These are phyloP conservation scores for Drosophila parabipectinata DNA, from an alignment of 1,140 invertebrate species.

Conservation along the genomic window DNA sequence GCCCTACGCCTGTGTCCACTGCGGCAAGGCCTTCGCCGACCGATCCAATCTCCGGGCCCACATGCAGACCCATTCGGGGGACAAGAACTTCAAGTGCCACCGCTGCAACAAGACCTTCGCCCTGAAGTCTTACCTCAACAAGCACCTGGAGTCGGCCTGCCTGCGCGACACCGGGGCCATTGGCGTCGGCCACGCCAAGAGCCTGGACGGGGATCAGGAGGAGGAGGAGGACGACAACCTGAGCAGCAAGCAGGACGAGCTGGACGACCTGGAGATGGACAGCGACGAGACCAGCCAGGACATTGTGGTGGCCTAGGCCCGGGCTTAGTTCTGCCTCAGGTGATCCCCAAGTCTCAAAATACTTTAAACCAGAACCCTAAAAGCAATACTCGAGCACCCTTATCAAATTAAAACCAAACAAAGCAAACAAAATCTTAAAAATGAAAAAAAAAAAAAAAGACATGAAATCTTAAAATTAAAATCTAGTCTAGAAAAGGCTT, in stretches of 20 bases:
- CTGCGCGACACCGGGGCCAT: conserved; percentile 79
- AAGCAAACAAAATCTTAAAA: conserved; percentile 22
- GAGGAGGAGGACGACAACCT: conserved; percentile 50
- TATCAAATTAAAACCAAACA: conserved; percentile 58
- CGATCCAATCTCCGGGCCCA: conserved; percentile 95
- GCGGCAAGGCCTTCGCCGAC: conserved; percentile 89
- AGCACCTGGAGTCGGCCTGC: conserved; percentile 97
- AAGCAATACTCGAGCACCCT: conserved; percentile 80
- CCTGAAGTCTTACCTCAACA: conserved; percentile 98
- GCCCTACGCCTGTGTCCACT: conserved; percentile 87
- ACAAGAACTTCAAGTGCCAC: conserved; percentile 95
- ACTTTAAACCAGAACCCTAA: conserved; percentile 73
- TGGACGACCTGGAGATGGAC: conserved; percentile 58
- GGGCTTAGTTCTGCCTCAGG: conserved; percentile 10
- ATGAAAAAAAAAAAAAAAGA: conserved; percentile 8
- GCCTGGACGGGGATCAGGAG: conserved; percentile 31
- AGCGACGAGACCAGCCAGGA: conserved; percentile 83
- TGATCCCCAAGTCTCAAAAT: conserved; percentile 3
- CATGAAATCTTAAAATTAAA: conserved; percentile 20
- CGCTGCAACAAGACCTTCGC: conserved; percentile 97
- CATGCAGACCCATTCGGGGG: conserved; percentile 96
- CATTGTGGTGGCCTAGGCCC: conserved; percentile 79
- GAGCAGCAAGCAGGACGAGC: conserved; percentile 47
- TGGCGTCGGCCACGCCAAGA: conserved; percentile 31
- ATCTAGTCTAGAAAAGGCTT: conserved; percentile 69